Percentiles rank a stretch among this genome's conserved stretches.
phyloP scores from a whole-genome alignment of 2,113 vertebrate genomes.

The Todiramphus chloris region DNA sequence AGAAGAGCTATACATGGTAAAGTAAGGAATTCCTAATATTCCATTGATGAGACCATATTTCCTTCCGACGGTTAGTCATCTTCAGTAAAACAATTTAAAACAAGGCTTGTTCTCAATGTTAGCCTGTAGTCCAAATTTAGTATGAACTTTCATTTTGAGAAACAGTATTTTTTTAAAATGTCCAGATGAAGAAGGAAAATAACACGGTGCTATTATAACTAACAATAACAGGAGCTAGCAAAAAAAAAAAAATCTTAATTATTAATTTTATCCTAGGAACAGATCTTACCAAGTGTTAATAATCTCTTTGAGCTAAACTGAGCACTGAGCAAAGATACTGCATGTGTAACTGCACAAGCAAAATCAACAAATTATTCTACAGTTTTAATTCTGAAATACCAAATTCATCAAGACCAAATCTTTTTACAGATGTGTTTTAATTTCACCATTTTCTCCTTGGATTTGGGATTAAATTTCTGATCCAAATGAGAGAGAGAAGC shows the following conservation, averaged over 20 bases:
- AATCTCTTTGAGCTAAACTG: not conserved
- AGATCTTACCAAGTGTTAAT: not conserved
- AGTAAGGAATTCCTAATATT: not conserved
- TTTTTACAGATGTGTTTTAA: not conserved
- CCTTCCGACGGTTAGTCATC: not conserved
- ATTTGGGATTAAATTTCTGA: not conserved
- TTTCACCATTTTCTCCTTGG: not conserved
- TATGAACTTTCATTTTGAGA: not conserved
- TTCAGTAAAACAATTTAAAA: not conserved
- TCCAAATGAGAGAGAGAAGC: not conserved
- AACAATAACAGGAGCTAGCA: not conserved
- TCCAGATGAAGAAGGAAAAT: not conserved
- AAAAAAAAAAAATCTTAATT: not conserved
- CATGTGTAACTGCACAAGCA: not conserved
- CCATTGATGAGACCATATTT: not conserved
- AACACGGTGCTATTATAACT: not conserved
- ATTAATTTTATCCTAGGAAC: constrained; percentile 1
- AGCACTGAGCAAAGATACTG: not conserved
- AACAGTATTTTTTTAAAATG: not conserved
- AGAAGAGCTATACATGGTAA: not conserved
- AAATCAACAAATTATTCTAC: not conserved
- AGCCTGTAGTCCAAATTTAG: not conserved
- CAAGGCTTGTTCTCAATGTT: not conserved
- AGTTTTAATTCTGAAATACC: not conserved
- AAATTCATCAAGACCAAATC: not conserved